Evolutionary conservation across 53 echinoderm and acorn worm genomes (phyloP).

Genomic region (Arbacia lixula): DNA sequence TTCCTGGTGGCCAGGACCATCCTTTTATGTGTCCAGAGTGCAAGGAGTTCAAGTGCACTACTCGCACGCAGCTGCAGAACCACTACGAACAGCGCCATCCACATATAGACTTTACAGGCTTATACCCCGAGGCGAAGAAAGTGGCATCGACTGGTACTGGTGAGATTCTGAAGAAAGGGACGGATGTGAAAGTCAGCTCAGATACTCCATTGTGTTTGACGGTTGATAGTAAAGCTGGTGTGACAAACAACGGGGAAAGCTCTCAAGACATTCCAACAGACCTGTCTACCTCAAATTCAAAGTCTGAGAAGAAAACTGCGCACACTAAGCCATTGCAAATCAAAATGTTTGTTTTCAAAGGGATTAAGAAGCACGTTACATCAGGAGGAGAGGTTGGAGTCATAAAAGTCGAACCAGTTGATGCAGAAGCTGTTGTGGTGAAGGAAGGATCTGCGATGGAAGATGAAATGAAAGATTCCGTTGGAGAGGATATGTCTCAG

Average conservation of each 20-base stretch:
- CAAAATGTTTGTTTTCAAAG: constrained; percentile 23
- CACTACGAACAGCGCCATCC: constrained; percentile 89
- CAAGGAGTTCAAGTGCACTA: constrained; percentile 74
- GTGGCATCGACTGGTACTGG: constrained; percentile 27
- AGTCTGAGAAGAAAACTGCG: constrained; percentile 10
- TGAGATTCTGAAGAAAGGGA: constrained; percentile 15
- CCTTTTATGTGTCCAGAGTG: constrained; percentile 91
- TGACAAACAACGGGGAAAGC: not conserved
- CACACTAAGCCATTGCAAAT: constrained; percentile 9
- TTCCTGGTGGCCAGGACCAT: constrained; percentile 58
- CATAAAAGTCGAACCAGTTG: not conserved
- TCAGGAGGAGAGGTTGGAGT: not conserved
- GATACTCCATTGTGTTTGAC: constrained; percentile 39
- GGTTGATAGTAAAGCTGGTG: not conserved
- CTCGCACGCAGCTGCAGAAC: constrained; percentile 72
- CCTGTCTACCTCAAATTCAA: not conserved
- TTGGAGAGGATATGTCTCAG: not conserved
- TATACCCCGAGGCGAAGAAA: constrained; percentile 64
- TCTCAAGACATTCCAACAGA: constrained; percentile 23
- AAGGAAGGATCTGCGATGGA: not conserved
- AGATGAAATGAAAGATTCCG: constrained; percentile 6
- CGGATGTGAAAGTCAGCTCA: constrained; percentile 17
- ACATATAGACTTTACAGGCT: constrained; percentile 56
- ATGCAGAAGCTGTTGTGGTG: not conserved
- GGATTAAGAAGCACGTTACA: not conserved